These are phyloP conservation scores for Aleiodes testaceus DNA, from an alignment of 2,888 invertebrate genomes.

Conservation along the genomic window DNA sequence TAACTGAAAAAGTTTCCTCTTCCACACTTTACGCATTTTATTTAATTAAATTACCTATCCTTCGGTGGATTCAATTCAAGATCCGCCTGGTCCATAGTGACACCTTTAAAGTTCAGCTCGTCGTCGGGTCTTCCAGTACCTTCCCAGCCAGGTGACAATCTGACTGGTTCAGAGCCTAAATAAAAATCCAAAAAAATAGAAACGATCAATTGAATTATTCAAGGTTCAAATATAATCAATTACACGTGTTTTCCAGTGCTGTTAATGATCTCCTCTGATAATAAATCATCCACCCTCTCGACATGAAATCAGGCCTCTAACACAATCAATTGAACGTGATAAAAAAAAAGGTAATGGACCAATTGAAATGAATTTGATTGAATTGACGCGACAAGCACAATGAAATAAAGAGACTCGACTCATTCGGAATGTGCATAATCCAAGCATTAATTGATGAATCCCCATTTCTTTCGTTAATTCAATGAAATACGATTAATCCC, in stretches of 20 bases:
- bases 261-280: neutral
- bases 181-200: neutral
- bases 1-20: too few species aligned
- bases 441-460: neutral
- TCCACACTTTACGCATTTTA: neutral
- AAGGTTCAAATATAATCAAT: neutral
- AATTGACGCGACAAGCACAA: conserved; percentile 47
- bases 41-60: conserved; percentile 76
- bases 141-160: conserved; percentile 91
- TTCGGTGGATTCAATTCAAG: conserved; percentile 84
- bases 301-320: neutral
- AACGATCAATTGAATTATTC: neutral
- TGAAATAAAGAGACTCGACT: too few species aligned
- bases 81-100: conserved; percentile 80
- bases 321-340: neutral
- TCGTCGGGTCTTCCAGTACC: conserved; percentile 88
- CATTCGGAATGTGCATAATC: neutral
- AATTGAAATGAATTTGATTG: conserved; percentile 56
- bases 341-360: conserved; percentile 28
- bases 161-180: conserved; percentile 82
- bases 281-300: conserved; percentile 1
- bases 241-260: neutral
- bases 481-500: conserved; percentile 20
- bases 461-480: neutral
- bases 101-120: conserved; percentile 86